Evolutionary conservation across 2,113 vertebrate genomes (phyloP).

Genomic region (Macheiramphus alcinus): DNA sequence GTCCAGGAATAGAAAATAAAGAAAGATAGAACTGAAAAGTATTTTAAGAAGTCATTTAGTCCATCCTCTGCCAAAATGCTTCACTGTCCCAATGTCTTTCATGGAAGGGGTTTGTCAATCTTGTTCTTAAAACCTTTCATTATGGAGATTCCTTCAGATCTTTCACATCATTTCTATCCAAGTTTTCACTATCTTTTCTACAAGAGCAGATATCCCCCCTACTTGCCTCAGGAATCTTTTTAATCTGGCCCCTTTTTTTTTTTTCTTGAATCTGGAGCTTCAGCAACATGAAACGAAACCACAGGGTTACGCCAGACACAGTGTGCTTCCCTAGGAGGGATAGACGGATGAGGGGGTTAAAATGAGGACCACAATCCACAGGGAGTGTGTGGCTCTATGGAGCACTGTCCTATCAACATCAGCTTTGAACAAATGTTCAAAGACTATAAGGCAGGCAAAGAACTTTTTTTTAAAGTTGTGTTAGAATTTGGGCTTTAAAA

Average conservation of each 20-base stretch:
- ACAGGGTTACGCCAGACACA: background rate
- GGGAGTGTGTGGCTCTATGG: background rate
- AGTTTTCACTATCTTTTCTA: background rate
- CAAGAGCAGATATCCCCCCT: background rate
- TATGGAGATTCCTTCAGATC: background rate
- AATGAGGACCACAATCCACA: background rate
- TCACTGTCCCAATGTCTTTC: background rate
- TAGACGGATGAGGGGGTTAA: fast-evolving
- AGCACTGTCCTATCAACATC: background rate
- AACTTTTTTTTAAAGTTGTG: background rate
- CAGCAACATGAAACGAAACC: background rate
- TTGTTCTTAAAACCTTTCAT: background rate
- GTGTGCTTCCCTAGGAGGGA: background rate
- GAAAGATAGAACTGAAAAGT: background rate
- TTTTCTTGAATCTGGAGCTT: background rate
- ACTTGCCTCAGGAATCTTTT: background rate
- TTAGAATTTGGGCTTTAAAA: background rate
- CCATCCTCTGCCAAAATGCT: background rate
- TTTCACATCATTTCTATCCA: background rate
- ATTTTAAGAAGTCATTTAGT: background rate
- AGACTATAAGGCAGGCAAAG: background rate
- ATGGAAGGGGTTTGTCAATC: background rate
- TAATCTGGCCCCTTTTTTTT: background rate
- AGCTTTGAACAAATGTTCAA: background rate
- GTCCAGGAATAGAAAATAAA: background rate